Percentiles rank a stretch among this genome's conserved stretches.
These are phyloP conservation scores for Phrynocephalus forsythii DNA, from an alignment of 2,797 vertebrate genomes.

Conservation along the genomic window DNA sequence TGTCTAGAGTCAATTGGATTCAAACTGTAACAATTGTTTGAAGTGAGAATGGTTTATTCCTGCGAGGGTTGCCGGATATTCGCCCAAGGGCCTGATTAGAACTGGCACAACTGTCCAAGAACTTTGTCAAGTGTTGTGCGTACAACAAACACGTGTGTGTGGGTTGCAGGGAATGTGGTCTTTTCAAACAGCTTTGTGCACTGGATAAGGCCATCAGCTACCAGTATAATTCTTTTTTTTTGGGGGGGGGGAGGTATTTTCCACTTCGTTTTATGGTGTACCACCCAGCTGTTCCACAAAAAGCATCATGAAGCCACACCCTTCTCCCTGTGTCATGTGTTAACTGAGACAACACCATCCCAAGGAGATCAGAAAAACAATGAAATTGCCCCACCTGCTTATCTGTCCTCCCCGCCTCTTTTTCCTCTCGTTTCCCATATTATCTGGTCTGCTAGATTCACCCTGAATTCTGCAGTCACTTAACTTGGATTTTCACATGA, in stretches of 20 bases:
- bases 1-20: slow-evolving; percentile 89
- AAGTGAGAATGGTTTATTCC: slow-evolving; percentile 85
- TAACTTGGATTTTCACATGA: too few relatives aligned
- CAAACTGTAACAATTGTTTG: slow-evolving; percentile 88
- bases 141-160: slow-evolving; percentile 21
- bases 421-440: too few relatives aligned
- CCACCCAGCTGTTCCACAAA: background rate
- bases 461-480: too few relatives aligned
- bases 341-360: too few relatives aligned
- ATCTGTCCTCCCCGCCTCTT: too few relatives aligned
- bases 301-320: background rate
- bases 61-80: slow-evolving; percentile 76
- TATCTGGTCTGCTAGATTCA: too few relatives aligned
- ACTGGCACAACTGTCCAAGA: slow-evolving; percentile 74
- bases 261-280: too few relatives aligned
- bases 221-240: background rate
- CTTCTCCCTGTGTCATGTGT: too few relatives aligned
- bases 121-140: slow-evolving; percentile 67
- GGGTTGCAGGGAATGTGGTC: slow-evolving; percentile 33
- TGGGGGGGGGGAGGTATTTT: background rate
- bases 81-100: slow-evolving; percentile 75
- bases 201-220: slow-evolving; percentile 11
- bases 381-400: too few relatives aligned
- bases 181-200: slow-evolving; percentile 41
- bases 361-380: too few relatives aligned